Evolutionary conservation across 2,797 vertebrate species (phyloP).

Genomic region (Ibycter americanus): DNA sequence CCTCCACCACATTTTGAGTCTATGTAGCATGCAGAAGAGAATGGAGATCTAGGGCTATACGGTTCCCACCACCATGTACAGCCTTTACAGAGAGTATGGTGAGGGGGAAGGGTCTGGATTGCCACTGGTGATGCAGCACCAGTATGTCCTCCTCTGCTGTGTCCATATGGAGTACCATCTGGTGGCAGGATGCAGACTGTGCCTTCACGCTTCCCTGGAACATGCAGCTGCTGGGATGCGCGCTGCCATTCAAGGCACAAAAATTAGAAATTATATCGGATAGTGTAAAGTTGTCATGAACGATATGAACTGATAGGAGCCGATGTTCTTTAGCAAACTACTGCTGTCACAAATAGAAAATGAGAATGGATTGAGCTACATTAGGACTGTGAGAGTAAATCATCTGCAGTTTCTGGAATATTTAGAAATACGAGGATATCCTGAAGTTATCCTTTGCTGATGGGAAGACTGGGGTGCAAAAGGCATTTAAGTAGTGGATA

Average conservation of each 20-base stretch:
- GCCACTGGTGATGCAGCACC: conserved; percentile 64
- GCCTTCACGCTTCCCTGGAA: conserved; percentile 47
- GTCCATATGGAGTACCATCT: conserved; percentile 72
- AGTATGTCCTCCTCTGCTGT: conserved; percentile 54
- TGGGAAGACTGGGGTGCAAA: neutral
- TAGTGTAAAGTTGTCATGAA: conserved; percentile 29
- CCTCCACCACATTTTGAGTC: neutral
- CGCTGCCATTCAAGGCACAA: neutral
- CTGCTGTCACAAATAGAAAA: conserved; percentile 27
- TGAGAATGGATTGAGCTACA: conserved; percentile 53
- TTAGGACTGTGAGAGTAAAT: conserved; percentile 42
- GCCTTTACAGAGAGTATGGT: neutral
- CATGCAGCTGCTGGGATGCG: conserved; percentile 29
- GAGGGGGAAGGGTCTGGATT: conserved; percentile 30
- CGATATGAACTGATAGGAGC: conserved; percentile 14
- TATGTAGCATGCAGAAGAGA: neutral
- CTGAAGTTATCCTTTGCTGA: conserved; percentile 14
- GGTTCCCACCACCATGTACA: neutral
- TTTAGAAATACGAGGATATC: conserved; percentile 38
- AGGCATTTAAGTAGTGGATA: neutral
- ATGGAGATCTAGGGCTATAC: neutral
- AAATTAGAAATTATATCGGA: conserved; percentile 31
- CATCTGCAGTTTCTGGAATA: conserved; percentile 26
- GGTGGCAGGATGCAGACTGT: conserved; percentile 57
- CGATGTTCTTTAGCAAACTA: conserved; percentile 17